Evolutionary conservation across 1,140 invertebrate genomes (phyloP).

Genomic region (Macrosteles quadrilineatus): DNA sequence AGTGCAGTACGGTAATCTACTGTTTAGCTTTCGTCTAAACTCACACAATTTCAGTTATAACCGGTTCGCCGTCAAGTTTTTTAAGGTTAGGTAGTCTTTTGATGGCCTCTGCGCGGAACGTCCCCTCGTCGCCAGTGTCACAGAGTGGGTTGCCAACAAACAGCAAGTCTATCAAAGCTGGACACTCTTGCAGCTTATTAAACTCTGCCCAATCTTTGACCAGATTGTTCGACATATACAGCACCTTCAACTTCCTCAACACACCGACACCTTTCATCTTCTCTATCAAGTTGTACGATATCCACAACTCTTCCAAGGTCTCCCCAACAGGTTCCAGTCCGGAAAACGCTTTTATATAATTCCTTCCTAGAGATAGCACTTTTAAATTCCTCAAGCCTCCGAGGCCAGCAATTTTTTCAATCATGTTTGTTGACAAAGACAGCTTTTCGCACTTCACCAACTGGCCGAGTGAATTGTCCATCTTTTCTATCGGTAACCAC

Average conservation of each 20-base stretch:
- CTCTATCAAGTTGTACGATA: conserved; percentile 93
- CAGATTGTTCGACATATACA: conserved; percentile 87
- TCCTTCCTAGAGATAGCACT: conserved; percentile 83
- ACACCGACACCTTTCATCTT: conserved; percentile 86
- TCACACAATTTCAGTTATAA: conserved; percentile 45
- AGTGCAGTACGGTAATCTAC: too few relatives aligned
- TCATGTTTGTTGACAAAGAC: conserved; percentile 88
- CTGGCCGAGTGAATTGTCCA: conserved; percentile 67
- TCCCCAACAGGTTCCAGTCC: conserved; percentile 84
- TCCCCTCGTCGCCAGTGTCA: conserved; percentile 69
- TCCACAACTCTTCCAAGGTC: conserved; percentile 89
- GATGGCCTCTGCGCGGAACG: conserved; percentile 71
- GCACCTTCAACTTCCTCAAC: conserved; percentile 77
- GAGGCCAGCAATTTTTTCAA: conserved; percentile 79
- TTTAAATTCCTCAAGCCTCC: conserved; percentile 79
- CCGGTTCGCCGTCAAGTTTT: conserved; percentile 83
- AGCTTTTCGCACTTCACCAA: conserved; percentile 75
- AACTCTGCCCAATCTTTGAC: conserved; percentile 91
- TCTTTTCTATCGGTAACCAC: conserved; percentile 80
- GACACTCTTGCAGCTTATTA: conserved; percentile 64
- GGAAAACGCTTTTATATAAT: conserved; percentile 84
- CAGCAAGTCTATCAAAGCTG: conserved; percentile 61
- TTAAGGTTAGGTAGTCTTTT: conserved; percentile 75
- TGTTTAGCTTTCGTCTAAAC: too few relatives aligned
- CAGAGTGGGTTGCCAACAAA: conserved; percentile 81